Base-by-base conservation (phyloP, 1,140 invertebrate genomes). In the Chlorops oryzae region DNA sequence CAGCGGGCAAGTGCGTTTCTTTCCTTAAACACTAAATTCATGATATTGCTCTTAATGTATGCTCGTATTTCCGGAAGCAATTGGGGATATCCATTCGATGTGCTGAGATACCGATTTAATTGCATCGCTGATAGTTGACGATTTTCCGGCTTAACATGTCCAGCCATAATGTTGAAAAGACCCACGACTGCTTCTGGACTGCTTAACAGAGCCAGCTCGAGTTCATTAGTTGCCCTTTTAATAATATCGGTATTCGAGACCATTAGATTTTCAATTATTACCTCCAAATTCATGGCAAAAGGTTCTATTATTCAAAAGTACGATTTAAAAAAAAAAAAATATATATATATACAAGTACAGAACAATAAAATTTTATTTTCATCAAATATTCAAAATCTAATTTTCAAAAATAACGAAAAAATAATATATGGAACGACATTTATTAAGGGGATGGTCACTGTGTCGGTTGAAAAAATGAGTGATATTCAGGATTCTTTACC, bases 51-150 rank as follows among this genome's bases (percentile, higher is more conserved):
- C 65, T 82, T 82, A 22, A 82, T 78, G 25, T n/a, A n/a, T n/a
- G n/a, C n/a, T n/a, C n/a, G n/a, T n/a, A n/a, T n/a, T n/a, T n/a
- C n/a, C n/a, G n/a, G n/a, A 25, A 77, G 60, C 9, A 86, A 60
- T 65, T 77, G 75, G 13, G 63, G 65, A 84, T 84, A 87, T 55
- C 81, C 56, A 42, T 77, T 77, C 40, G 65, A 66, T 72, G 83
- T 84, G 1, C 55, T 56, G 10, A 85, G 75, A 52, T 78, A 77
- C 59, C 80, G 82, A 22, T 78, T 70, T 3, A 87, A 67, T 13
- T 87, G 61, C 28, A 86, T 75, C 34, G 81, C 80, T 22, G 83
- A 81, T 61, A 82, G 84, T 59, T 86, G 84, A 39, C 84, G 73
- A n/a, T 85, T 74, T 74, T 85, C 75, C 1, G 76, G 57, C 57